A percentile compares a stretch with the other conserved stretches of the same genome.
These are phyloP conservation scores for Cyanoderma ruficeps DNA, from an alignment of 2,113 vertebrate genomes.

Conservation along the genomic window DNA sequence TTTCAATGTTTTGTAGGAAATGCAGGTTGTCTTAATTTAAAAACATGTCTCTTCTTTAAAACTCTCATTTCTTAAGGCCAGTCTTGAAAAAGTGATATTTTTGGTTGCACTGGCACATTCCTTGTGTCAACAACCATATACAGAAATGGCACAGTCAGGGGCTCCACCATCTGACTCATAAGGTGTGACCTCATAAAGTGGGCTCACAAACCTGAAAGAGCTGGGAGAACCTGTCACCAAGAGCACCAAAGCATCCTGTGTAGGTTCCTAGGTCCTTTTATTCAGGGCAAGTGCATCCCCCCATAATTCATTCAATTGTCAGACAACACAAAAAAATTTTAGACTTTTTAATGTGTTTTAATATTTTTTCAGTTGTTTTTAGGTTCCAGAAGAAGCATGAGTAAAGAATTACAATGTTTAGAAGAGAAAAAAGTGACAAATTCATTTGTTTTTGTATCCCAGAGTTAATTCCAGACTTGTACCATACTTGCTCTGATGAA, in stretches of 20 bases:
- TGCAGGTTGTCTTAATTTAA: neutral
- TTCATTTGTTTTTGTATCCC: neutral
- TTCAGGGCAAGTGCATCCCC: neutral
- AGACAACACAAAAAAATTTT: neutral
- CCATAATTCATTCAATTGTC: neutral
- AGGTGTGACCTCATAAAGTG: neutral
- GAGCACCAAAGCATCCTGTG: neutral
- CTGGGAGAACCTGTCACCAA: neutral
- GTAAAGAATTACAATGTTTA: neutral
- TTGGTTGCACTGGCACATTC: neutral
- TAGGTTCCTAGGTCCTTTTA: neutral
- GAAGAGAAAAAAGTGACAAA: neutral
- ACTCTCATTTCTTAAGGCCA: neutral
- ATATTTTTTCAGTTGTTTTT: neutral
- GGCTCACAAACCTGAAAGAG: neutral
- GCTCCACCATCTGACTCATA: fast-evolving
- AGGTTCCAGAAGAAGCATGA: neutral
- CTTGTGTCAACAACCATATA: neutral
- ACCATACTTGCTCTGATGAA: neutral
- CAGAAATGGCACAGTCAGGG: neutral
- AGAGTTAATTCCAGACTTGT: neutral
- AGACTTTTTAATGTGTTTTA: neutral
- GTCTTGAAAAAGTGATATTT: neutral
- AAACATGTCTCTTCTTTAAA: neutral
- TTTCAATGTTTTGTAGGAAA: neutral